These are phyloP conservation scores for Leptopilina myrica DNA, from an alignment of 2,888 invertebrate species.

Conservation along the genomic window DNA sequence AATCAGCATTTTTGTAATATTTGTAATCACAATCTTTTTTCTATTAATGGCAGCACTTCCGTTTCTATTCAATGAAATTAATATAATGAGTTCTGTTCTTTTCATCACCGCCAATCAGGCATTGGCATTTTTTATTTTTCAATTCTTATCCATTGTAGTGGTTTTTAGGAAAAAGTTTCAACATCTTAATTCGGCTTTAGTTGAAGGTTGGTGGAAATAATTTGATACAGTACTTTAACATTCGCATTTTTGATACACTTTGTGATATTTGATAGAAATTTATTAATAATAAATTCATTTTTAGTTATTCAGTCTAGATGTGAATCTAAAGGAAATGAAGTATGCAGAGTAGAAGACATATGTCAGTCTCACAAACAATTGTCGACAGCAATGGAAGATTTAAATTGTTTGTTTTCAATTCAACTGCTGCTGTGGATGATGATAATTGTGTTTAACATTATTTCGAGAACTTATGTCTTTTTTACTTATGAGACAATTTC, in stretches of 20 bases:
- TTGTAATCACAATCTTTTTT: not conserved
- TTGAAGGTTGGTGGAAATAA: not conserved
- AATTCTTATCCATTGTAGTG: not conserved
- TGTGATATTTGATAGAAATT: too few species aligned
- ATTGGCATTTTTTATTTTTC: not conserved
- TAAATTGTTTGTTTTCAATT: not conserved
- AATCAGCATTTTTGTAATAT: not conserved
- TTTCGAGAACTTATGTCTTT: not conserved
- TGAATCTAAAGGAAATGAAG: not conserved
- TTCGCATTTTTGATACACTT: too few species aligned
- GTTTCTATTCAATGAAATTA: not conserved
- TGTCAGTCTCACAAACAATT: not conserved
- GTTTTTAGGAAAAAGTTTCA: not conserved
- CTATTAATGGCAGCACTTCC: not conserved
- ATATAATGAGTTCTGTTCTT: not conserved
- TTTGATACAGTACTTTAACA: too few species aligned
- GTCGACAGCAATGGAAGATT: not conserved
- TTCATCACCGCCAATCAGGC: not conserved
- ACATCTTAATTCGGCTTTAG: not conserved
- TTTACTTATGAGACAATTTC: not conserved
- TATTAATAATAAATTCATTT: too few species aligned
- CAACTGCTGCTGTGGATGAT: conserved; percentile 2
- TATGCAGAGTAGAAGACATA: not conserved
- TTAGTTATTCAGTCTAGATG: not conserved
- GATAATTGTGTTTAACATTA: not conserved